Conservation (phyloP, 1,140 invertebrate genomes). For the Lordiphosa clarofinis region DNA sequence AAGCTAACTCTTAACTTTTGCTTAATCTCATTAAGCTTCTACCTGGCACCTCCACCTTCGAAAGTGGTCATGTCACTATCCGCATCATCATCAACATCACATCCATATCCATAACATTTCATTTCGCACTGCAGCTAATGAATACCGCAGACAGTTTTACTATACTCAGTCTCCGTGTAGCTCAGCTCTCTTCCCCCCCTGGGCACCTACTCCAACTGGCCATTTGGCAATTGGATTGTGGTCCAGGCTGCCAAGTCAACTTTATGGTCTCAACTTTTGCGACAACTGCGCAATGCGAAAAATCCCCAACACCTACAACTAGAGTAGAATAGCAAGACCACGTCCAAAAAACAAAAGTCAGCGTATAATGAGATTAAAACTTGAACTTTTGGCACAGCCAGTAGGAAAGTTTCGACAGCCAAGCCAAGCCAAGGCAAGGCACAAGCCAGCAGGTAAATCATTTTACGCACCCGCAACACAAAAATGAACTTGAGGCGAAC, state of each 20-base stretch:
- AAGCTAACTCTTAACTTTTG: background rate
- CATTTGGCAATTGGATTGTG: slow-evolving; percentile 69
- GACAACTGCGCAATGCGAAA: slow-evolving; percentile 63
- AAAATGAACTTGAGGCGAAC: slow-evolving; percentile 67
- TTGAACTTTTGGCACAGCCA: slow-evolving; percentile 67
- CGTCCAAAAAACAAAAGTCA: slow-evolving; percentile 75
- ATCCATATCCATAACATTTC: slow-evolving; percentile 37
- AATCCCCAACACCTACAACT: slow-evolving; percentile 55
- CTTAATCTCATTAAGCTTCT: slow-evolving; percentile 27
- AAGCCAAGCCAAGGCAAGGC: slow-evolving; percentile 1
- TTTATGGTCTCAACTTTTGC: slow-evolving; percentile 62
- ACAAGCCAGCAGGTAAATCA: slow-evolving; percentile 63
- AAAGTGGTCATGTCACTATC: slow-evolving; percentile 21
- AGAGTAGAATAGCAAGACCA: slow-evolving; percentile 13
- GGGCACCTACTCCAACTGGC: slow-evolving; percentile 16
- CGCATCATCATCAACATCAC: slow-evolving; percentile 13
- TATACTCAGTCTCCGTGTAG: background rate
- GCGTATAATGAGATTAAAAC: slow-evolving; percentile 78
- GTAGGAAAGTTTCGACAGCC: slow-evolving; percentile 67
- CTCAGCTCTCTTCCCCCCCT: slow-evolving; percentile 2
- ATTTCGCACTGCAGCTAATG: slow-evolving; percentile 45
- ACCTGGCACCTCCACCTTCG: slow-evolving; percentile 2
- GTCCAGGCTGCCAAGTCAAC: slow-evolving; percentile 61
- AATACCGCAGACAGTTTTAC: slow-evolving; percentile 57
- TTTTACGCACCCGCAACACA: slow-evolving; percentile 72